Evolutionary conservation across 2,888 invertebrate genomes (phyloP).

Genomic region (Dynastes maya): DNA sequence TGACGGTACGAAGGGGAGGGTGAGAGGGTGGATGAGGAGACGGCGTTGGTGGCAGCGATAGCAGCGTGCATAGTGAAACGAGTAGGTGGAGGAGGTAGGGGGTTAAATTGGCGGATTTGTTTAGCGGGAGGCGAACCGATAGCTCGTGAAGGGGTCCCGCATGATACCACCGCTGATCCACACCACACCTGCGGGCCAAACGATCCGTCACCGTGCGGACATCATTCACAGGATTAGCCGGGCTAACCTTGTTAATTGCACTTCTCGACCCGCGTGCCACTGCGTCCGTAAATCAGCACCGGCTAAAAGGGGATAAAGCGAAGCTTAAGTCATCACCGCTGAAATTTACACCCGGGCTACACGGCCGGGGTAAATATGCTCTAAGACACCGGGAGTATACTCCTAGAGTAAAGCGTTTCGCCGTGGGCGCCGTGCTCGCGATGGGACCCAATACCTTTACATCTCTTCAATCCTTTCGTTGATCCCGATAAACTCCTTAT

Average conservation of each 20-base stretch:
- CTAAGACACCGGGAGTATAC: conserved; percentile 54
- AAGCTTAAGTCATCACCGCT: conserved; percentile 70
- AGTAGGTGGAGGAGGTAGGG: conserved; percentile 19
- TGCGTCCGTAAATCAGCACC: conserved; percentile 70
- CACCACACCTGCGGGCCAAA: conserved; percentile 62
- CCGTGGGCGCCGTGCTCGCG: conserved; percentile 3
- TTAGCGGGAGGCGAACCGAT: conserved; percentile 60
- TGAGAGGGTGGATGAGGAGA: background rate
- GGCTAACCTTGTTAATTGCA: conserved; percentile 73
- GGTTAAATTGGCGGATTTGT: conserved; percentile 57
- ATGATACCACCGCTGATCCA: conserved; percentile 61
- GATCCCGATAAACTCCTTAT: conserved; percentile 53
- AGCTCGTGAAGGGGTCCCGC: conserved; percentile 59
- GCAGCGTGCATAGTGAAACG: conserved; percentile 52
- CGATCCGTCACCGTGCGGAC: conserved; percentile 69
- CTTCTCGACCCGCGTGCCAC: conserved; percentile 65
- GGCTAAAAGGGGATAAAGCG: conserved; percentile 70
- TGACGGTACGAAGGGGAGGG: conserved; percentile 51
- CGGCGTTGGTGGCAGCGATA: conserved; percentile 57
- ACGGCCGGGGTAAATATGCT: conserved; percentile 58
- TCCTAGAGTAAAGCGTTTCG: background rate
- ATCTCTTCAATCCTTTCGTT: conserved; percentile 53
- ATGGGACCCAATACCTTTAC: conserved; percentile 46
- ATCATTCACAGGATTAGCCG: conserved; percentile 73
- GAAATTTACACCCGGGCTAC: conserved; percentile 66